Percentiles rank a stretch among this genome's conserved stretches.
phyloP scores from a whole-genome alignment of 2,797 vertebrate genomes.

The Myotis planiceps region DNA sequence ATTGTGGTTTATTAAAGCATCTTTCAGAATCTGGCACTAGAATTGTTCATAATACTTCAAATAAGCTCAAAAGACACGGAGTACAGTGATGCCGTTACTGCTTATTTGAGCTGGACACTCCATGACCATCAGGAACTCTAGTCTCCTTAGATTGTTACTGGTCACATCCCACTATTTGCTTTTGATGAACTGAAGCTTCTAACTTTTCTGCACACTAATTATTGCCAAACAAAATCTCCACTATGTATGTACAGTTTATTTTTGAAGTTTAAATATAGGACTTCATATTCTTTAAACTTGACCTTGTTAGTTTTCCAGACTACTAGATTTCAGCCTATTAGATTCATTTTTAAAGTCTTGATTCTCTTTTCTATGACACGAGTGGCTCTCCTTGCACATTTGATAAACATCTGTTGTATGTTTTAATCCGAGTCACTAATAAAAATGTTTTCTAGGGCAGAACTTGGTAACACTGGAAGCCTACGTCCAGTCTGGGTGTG shows the following conservation, averaged over 20 bases:
- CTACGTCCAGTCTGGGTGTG: neutral
- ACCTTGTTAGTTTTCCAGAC: neutral
- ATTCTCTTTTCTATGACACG: neutral
- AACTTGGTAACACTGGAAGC: neutral
- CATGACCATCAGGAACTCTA: neutral
- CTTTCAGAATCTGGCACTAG: constrained; percentile 2
- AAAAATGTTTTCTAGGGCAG: constrained; percentile 25
- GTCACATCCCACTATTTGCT: neutral
- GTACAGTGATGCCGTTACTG: neutral
- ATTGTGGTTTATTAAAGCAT: neutral
- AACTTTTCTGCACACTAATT: neutral
- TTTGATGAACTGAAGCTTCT: constrained; percentile 5
- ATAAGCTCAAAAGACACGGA: neutral
- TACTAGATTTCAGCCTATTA: constrained; percentile 2
- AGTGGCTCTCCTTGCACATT: neutral
- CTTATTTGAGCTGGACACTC: neutral
- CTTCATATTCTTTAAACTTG: constrained; percentile 33
- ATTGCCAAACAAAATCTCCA: neutral
- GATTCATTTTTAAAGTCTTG: neutral
- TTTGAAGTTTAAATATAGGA: constrained; percentile 46
- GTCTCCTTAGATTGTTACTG: neutral
- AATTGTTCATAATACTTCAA: neutral
- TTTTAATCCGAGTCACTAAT: constrained; percentile 24
- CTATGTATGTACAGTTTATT: constrained; percentile 22
- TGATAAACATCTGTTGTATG: constrained; percentile 8